Conservation (phyloP, 2,888 invertebrate genomes). For the Acheta domesticus region DNA sequence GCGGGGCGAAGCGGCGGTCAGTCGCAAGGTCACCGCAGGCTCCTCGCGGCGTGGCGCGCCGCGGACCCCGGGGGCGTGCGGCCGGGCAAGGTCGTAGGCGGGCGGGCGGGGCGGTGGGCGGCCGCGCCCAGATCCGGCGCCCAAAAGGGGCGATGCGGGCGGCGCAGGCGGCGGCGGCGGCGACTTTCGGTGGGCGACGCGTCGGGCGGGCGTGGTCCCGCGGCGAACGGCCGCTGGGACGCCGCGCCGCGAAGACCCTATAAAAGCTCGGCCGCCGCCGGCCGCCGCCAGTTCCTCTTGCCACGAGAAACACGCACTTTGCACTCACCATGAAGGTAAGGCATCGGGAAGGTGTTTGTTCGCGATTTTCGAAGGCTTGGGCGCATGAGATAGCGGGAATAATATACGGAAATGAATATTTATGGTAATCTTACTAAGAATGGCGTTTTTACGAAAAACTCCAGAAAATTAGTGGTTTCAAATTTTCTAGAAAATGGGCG, state of each 20-base stretch:
- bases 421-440: no score
- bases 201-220: background rate
- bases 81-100: background rate
- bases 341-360: background rate
- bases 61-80: background rate
- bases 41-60: background rate
- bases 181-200: background rate
- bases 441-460: no score
- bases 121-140: constrained; percentile 7
- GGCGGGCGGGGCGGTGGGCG: background rate
- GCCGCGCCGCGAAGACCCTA: background rate
- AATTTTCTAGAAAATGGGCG: no score
- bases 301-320: background rate
- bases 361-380: background rate
- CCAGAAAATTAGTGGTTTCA: no score
- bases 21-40: background rate
- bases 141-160: background rate
- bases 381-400: no score
- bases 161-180: background rate
- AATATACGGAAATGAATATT: no score
- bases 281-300: background rate
- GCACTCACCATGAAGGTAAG: background rate
- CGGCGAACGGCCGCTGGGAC: background rate
- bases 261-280: background rate
- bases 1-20: background rate